Percentiles rank a stretch among this genome's conserved stretches.
These are phyloP conservation scores for Emys orbicularis DNA, from an alignment of 2,797 vertebrate genomes.

Conservation along the genomic window DNA sequence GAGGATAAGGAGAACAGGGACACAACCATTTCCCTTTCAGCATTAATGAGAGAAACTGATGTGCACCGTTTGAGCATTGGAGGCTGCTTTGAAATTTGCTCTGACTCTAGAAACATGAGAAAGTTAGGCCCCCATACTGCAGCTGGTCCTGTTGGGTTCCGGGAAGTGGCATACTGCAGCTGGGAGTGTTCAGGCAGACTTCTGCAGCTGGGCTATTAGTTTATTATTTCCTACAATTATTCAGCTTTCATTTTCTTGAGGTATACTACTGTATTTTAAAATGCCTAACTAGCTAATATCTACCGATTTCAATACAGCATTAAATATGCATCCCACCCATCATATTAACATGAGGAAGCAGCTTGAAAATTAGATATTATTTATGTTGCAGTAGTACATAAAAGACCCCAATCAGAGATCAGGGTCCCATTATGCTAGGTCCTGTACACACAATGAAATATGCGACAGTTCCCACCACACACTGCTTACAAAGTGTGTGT, in stretches of 20 bases:
- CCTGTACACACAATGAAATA: not conserved
- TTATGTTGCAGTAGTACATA: not conserved
- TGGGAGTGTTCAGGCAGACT: not conserved
- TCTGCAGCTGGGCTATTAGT: not conserved
- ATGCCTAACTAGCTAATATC: not conserved
- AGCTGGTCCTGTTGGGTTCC: not conserved
- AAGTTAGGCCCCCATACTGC: not conserved
- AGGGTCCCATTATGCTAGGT: not conserved
- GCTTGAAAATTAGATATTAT: not conserved
- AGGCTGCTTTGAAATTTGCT: not conserved
- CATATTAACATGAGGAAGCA: not conserved
- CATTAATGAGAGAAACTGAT: no score
- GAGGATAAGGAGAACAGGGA: not conserved
- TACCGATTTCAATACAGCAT: not conserved
- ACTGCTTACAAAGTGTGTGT: not conserved
- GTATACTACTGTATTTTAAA: not conserved
- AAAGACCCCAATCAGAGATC: no score
- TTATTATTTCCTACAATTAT: not conserved
- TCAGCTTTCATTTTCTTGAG: not conserved
- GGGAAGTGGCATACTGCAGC: not conserved
- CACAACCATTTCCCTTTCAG: not conserved
- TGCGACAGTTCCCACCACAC: not conserved
- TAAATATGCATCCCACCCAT: not conserved
- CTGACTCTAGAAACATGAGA: not conserved
- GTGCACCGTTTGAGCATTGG: not conserved